Evolutionary conservation across 2,797 vertebrate genomes (phyloP), one percentile per base, ranked within the genome.

Genomic region (Mus minutoides): DNA sequence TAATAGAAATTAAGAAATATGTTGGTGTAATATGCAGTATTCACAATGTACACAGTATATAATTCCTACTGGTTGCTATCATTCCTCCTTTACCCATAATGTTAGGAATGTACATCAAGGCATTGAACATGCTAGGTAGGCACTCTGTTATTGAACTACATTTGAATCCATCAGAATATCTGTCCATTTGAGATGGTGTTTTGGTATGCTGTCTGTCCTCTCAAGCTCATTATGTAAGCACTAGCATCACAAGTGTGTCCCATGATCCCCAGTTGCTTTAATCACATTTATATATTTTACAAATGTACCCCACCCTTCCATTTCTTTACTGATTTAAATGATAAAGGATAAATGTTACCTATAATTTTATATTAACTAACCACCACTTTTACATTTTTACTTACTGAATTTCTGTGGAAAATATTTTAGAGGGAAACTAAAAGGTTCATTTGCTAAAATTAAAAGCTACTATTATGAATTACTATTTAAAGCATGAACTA

Each of bases 31-130:
- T 34, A 13, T 34, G 40, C 34, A 7, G 29, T 64, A 22, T 5
- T 34, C 17, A 46, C 34, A 34, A 4, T 85, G 6, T 64, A 64
- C 62, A 67, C 8, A 34, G 31, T 85, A n/a, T 8, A 46, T 34
- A 12, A 13, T 22, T 1, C 10, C 22, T 49, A 64, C 2, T 67
- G 6, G 1, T 14, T 0, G 5, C 6, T 7, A 22, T 5, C 10
- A 64, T 8, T 43, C 40, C 31, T 84, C 29, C 11, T 7, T 85
- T 24, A n/a, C 16, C 46, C 21, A 21, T 4, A 67, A 12, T 49
- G 31, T 1, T 34, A 49, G 29, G 60, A 6, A 24, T 49, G 29
- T 5, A 85, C 1, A 0, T 24, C 60, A 49, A 46, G 19, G 40
- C 16, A 84, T 4, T 84, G 60, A 6, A 14, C 43, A 24, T 24